A percentile compares a stretch with the other conserved stretches of the same genome.
phyloP scores from a whole-genome alignment of 2,888 invertebrate species.

The Drosophila emarginata region DNA sequence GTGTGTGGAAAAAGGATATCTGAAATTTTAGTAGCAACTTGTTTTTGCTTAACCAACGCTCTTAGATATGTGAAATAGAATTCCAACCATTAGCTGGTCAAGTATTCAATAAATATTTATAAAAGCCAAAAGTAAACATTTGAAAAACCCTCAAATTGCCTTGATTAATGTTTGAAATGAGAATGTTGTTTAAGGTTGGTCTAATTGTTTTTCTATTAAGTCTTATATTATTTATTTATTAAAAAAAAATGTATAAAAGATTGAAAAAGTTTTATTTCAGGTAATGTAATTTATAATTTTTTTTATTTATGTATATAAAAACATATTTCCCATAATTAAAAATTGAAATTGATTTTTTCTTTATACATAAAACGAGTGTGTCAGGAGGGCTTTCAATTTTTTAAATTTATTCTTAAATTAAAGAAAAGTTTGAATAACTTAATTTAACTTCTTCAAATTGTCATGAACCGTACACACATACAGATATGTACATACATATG shows the following conservation, averaged over 20 bases:
- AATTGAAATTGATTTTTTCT: background rate
- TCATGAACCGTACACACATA: background rate
- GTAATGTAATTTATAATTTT: no score
- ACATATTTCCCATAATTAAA: no score
- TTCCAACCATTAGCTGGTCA: background rate
- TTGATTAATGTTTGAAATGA: background rate
- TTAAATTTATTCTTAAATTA: background rate
- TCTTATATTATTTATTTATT: no score
- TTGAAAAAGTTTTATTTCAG: no score
- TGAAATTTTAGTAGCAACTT: constrained; percentile 1
- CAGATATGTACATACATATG: background rate
- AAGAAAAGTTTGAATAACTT: background rate
- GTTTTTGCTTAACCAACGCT: background rate
- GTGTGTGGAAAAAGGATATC: background rate
- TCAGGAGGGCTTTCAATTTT: background rate
- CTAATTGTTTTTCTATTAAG: background rate
- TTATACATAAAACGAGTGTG: background rate
- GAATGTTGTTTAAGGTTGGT: background rate
- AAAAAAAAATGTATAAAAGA: no score
- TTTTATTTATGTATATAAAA: no score
- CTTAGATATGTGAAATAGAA: background rate
- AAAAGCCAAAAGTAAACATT: background rate
- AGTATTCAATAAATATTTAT: background rate
- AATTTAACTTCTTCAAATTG: background rate
- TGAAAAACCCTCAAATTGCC: background rate